Conservation (phyloP, 2,888 invertebrate genomes). For the Panzeria rudis region DNA sequence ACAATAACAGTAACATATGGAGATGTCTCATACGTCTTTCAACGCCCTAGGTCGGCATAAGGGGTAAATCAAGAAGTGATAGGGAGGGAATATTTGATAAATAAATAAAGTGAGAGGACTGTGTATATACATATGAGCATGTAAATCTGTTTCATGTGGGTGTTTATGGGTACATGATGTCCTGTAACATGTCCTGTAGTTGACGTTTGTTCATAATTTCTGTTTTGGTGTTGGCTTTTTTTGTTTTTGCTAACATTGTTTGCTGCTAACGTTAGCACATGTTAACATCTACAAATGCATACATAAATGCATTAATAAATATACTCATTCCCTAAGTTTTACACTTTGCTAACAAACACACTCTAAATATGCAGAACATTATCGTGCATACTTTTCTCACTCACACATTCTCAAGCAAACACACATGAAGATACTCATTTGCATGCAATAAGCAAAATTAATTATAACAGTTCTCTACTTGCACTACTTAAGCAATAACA, state of each 20-base stretch:
- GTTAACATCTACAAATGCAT: slow-evolving; percentile 66
- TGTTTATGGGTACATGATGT: slow-evolving; percentile 53
- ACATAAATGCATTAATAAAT: slow-evolving; percentile 69
- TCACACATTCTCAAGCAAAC: neutral
- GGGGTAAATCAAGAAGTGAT: slow-evolving; percentile 1
- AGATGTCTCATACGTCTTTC: slow-evolving; percentile 69
- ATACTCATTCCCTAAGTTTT: slow-evolving; percentile 45
- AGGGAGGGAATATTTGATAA: slow-evolving; percentile 32
- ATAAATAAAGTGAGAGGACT: neutral
- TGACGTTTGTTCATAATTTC: slow-evolving; percentile 69
- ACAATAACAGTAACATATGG: slow-evolving; percentile 55
- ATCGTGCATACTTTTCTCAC: slow-evolving; percentile 25
- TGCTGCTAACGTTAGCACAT: slow-evolving; percentile 45
- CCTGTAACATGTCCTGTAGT: slow-evolving; percentile 66
- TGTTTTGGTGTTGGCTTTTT: slow-evolving; percentile 44
- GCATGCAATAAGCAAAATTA: slow-evolving; percentile 77
- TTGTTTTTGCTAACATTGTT: slow-evolving; percentile 28
- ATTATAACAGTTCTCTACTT: slow-evolving; percentile 74
- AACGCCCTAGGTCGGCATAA: slow-evolving; percentile 54
- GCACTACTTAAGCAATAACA: slow-evolving; percentile 71
- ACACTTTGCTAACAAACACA: neutral
- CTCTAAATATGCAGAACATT: slow-evolving; percentile 33
- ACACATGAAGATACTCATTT: slow-evolving; percentile 70
- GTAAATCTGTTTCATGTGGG: slow-evolving; percentile 11
- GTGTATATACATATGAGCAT: neutral